Base-by-base conservation (phyloP, 2,113 vertebrate genomes). In the Guaruba guarouba region DNA sequence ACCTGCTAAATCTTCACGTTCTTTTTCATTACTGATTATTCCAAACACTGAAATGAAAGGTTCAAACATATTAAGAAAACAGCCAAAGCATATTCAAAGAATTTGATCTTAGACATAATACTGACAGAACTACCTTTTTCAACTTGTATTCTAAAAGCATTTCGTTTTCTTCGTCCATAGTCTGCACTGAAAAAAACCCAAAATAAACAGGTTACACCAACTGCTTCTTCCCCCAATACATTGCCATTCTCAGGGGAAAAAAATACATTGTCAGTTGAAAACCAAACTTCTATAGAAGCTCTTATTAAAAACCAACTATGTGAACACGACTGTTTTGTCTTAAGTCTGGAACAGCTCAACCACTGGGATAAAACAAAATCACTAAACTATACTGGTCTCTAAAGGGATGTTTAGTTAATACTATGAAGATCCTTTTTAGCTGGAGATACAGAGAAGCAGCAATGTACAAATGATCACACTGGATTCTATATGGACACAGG, bases 81-180 rank as follows among this genome's bases (percentile, higher is more conserved):
- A 85, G 64, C 6, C 41, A 82, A 87, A 86, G 18, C 7, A 24
- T 6, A 63, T 54, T 20, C 25, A 84, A 83, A 86, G 15, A 81
- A 68, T 51, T 43, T n/a, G 11, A 5, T 82, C 63, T 94, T n/a
- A 46, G 48, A 31, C 68, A 35, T 20, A 67, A 33, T 2, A 66
- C 7, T 74, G 59, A 93, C 33, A 96, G 49, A 95, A 93, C 90
- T 94, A 99, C 99, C 98, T 98, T 98, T 99, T 92, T 98, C 98
- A 51, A 99, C 99, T 89, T 99, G 99, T 95, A 99, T 99, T 97
- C 98, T 98, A 95, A 99, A 99, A 37, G 99, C 99, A 28, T 98
- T 99, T 98, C 97, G 99, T 97, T 99, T 99, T 95, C 99, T 98
- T 93, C 99, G 96, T 67, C 99, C 99, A 52, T 99, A 99, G 22